A percentile compares a stretch with the other conserved stretches of the same genome.
Evolutionary conservation across 2,113 vertebrate genomes (phyloP).

Genomic region (Poicephalus gulielmi): DNA sequence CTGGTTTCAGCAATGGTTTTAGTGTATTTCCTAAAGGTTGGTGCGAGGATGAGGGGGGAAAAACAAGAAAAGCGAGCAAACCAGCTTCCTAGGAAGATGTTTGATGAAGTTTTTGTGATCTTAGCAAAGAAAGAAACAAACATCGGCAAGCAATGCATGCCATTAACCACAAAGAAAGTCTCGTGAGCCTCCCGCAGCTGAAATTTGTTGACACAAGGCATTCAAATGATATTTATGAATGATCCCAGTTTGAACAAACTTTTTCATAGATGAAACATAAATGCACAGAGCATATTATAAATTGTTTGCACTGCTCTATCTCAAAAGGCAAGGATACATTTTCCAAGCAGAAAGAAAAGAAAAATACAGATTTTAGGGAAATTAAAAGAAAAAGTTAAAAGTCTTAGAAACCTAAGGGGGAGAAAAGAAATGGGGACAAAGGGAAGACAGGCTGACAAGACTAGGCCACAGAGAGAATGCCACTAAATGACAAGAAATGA

Average conservation of each 20-base stretch:
- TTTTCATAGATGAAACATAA: background rate
- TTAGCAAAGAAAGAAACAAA: background rate
- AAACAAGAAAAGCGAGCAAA: background rate
- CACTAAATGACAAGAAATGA: background rate
- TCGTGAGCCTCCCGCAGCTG: background rate
- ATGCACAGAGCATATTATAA: background rate
- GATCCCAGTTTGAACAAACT: background rate
- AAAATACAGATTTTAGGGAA: background rate
- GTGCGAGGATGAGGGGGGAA: background rate
- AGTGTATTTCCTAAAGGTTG: background rate
- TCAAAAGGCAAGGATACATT: background rate
- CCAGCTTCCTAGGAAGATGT: background rate
- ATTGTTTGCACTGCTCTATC: background rate
- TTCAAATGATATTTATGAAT: background rate
- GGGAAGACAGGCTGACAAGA: background rate
- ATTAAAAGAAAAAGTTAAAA: background rate
- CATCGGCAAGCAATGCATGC: rapidly evolving
- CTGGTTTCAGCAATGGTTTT: background rate
- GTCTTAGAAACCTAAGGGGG: background rate
- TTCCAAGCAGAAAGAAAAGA: background rate
- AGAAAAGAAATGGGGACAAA: background rate
- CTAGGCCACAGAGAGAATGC: background rate
- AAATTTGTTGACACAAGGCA: background rate
- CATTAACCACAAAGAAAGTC: background rate
- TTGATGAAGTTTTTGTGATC: background rate